Evolutionary conservation across 2,888 invertebrate genomes (phyloP).

Genomic region (Tipula helvola): DNA sequence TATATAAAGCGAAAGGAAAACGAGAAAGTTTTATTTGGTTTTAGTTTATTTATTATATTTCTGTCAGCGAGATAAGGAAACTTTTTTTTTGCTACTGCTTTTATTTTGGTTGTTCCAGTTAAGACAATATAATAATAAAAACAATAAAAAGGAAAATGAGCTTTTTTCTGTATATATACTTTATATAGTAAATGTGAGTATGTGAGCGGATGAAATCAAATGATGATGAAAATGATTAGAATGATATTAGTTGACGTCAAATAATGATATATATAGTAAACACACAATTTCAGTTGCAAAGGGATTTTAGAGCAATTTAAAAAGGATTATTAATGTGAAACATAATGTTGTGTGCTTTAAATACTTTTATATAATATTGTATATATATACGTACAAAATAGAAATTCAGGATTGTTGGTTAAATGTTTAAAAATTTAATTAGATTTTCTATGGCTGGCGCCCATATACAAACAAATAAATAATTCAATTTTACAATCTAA

Average conservation of each 20-base stretch:
- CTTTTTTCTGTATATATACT: not conserved
- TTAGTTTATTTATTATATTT: not conserved
- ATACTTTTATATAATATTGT: not conserved
- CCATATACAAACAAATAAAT: not conserved
- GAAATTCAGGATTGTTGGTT: not conserved
- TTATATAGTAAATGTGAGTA: too few relatives aligned
- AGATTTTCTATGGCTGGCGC: not conserved
- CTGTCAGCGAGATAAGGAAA: not conserved
- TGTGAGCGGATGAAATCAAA: not conserved
- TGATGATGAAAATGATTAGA: not conserved
- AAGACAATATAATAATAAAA: not conserved
- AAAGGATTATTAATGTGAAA: not conserved
- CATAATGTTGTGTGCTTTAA: not conserved
- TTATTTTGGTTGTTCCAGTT: not conserved
- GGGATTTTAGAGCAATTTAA: not conserved
- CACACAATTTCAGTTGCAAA: not conserved
- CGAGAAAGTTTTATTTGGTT: not conserved
- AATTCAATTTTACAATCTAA: not conserved
- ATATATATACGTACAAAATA: not conserved
- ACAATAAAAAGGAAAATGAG: not conserved
- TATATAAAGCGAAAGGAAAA: not conserved
- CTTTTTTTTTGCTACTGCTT: not conserved
- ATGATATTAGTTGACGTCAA: slow-evolving; percentile 4
- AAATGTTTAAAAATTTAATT: not conserved
- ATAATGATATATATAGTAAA: not conserved